A percentile compares a stretch with the other conserved stretches of the same genome.
Conservation (phyloP, 2,113 vertebrate species). For the Tauraco erythrolophus region DNA sequence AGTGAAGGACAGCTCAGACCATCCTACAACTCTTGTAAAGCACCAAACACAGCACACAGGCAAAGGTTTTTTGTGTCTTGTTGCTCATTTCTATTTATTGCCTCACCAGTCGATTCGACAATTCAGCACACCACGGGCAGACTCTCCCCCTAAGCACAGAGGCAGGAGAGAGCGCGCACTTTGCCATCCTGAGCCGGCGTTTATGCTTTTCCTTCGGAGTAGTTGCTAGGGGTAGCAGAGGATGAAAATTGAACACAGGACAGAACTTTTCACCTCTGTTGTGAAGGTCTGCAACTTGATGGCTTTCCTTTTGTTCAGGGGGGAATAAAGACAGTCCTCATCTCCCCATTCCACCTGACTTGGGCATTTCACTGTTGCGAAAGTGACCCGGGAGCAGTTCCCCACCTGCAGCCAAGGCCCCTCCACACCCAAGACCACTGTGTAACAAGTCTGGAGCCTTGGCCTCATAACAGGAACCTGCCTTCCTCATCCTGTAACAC, state of each 20-base stretch:
- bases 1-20: background rate
- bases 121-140: background rate
- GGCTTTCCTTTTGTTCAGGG: accelerated
- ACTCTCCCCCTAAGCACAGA: background rate
- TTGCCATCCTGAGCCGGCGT: background rate
- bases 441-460: background rate
- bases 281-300: background rate
- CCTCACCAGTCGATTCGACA: background rate
- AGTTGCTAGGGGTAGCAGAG: background rate
- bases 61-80: background rate
- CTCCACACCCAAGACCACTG: background rate
- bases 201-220: background rate
- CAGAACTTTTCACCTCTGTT: background rate
- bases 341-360: background rate
- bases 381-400: background rate
- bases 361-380: background rate
- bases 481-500: background rate
- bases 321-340: background rate
- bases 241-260: background rate
- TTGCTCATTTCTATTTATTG: background rate
- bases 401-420: background rate
- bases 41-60: background rate
- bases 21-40: background rate
- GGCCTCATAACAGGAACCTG: background rate
- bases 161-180: background rate